These are phyloP conservation scores for Physeter macrocephalus DNA, from an alignment of 2,113 vertebrate genomes.

Conservation along the genomic window DNA sequence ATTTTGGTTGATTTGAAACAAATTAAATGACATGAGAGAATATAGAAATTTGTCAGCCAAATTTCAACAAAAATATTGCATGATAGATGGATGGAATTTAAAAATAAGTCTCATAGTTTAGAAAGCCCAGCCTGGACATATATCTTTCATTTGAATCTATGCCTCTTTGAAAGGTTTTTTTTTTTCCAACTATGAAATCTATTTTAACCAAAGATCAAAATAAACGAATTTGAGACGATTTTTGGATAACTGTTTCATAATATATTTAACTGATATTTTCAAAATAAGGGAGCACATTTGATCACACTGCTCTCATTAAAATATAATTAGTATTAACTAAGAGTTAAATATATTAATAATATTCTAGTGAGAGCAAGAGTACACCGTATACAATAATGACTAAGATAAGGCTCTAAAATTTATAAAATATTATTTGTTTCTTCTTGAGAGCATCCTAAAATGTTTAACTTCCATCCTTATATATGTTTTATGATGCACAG, in stretches of 20 bases:
- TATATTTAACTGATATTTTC: neutral
- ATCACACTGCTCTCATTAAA: neutral
- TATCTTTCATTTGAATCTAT: neutral
- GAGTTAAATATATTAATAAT: neutral
- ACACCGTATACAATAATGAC: neutral
- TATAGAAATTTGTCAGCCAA: neutral
- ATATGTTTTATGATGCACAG: neutral
- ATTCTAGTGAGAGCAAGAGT: neutral
- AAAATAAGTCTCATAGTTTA: neutral
- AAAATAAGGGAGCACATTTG: neutral
- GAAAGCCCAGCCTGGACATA: neutral
- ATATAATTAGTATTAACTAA: neutral
- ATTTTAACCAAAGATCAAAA: neutral
- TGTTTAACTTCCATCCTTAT: neutral
- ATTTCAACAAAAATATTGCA: neutral
- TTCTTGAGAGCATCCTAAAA: neutral
- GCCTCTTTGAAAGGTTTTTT: neutral
- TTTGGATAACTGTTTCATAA: neutral
- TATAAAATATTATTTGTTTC: neutral
- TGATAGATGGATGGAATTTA: neutral
- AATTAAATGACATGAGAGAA: neutral
- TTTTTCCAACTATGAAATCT: slow-evolving; percentile 1
- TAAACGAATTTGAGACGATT: neutral
- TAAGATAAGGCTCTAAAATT: neutral
- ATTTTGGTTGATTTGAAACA: neutral